Evolutionary conservation across 1,140 invertebrate species (phyloP), one percentile per base, ranked within the genome.

Genomic region (Drosophila persimilis): DNA sequence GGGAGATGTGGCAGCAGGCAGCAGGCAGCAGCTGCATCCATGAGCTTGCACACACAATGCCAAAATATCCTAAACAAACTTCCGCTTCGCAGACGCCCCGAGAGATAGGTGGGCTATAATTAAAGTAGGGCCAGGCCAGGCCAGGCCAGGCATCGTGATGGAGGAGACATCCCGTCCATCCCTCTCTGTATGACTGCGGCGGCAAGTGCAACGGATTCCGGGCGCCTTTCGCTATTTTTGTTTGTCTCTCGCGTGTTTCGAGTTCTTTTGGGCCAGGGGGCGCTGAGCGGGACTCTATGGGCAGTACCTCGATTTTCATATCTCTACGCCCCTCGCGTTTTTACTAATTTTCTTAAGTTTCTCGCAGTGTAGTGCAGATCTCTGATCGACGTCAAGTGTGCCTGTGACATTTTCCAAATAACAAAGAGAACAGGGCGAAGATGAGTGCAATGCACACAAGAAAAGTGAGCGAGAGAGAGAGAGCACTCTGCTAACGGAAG

Each of bases 51-150:
- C 52, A 71, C 54, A 80, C 77, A 80, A 72, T 80, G 77, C 72
- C 77, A 80, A 80, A 80, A 81, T 73, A 85, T 81, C 81, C 80
- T 86, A 88, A 85, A 85, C 81, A 85, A 85, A 85, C 83, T 85
- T 85, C 81, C 81, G 83, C 78, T 79, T 77, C 46, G 45, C 45
- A 56, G 58, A 53, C 35, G 67, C 50, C 69, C 45, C 76, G 69
- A 73, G 39, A 75, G 39, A 75, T 43, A 62, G 62, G 69, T 65
- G 59, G 64, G 58, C 77, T 85, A 86, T 85, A 85, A 85, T 85
- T 85, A 85, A 73, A 63, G 55, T 64, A 24, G 47, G 29, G 4
- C 24, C 24, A 26, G 24, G 7, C 46, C 35, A 43, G 17, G 17
- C 17, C 17, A 17, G 17, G 17, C 17, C 17, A 17, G 17, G 0